A percentile compares a stretch with the other conserved stretches of the same genome.
Conservation (phyloP, 2,888 invertebrate species). For the Cephus rjabovi region DNA sequence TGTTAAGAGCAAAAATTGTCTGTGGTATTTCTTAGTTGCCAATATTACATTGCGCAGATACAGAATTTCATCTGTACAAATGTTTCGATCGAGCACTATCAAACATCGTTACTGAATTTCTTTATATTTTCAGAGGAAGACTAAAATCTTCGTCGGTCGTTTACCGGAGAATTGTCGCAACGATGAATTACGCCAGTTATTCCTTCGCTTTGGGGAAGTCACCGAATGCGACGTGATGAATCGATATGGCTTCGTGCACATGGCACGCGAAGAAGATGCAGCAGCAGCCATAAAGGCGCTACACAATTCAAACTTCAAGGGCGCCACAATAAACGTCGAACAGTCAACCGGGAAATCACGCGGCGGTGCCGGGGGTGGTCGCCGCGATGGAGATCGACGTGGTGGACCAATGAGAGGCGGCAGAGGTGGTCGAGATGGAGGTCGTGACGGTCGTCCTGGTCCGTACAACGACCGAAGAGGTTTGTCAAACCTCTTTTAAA, state of each 20-base stretch:
- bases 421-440: slow-evolving; percentile 66
- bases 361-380: slow-evolving; percentile 70
- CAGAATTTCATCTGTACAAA: background rate
- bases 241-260: slow-evolving; percentile 93
- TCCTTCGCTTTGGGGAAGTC: slow-evolving; percentile 88
- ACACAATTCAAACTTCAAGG: slow-evolving; percentile 86
- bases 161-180: slow-evolving; percentile 86
- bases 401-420: slow-evolving; percentile 70
- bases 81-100: background rate
- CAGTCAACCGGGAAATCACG: slow-evolving; percentile 82
- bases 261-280: slow-evolving; percentile 86
- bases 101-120: background rate
- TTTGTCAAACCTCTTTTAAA: slow-evolving; percentile 32
- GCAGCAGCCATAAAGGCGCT: slow-evolving; percentile 83
- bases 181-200: slow-evolving; percentile 84
- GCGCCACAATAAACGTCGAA: slow-evolving; percentile 86
- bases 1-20: slow-evolving; percentile 7
- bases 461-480: slow-evolving; percentile 65
- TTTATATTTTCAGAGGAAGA: slow-evolving; percentile 70
- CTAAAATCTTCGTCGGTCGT: slow-evolving; percentile 94
- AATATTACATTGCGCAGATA: background rate
- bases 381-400: slow-evolving; percentile 70
- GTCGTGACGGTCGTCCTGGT: slow-evolving; percentile 66
- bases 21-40: slow-evolving; percentile 3
- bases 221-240: slow-evolving; percentile 96